These are phyloP conservation scores for Petroica traversi DNA, from an alignment of 2,113 vertebrate genomes.

Conservation along the genomic window DNA sequence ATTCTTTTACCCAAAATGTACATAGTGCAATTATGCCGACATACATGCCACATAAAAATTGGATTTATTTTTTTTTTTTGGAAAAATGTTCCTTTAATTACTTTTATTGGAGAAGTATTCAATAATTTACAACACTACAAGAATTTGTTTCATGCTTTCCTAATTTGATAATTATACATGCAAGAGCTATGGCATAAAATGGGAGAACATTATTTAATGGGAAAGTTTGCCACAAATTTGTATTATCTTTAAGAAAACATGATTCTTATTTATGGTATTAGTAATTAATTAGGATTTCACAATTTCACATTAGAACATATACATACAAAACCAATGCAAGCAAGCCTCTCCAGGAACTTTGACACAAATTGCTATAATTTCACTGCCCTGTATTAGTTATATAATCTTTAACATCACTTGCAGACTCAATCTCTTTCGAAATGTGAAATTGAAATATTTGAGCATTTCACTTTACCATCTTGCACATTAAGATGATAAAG, in stretches of 20 bases:
- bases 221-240: neutral
- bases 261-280: neutral
- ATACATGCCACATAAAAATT: neutral
- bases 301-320: neutral
- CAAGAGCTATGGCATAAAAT: neutral
- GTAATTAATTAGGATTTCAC: neutral
- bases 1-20: neutral
- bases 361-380: neutral
- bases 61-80: too few relatives aligned
- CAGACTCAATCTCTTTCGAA: neutral
- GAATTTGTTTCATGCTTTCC: neutral
- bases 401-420: neutral
- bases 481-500: neutral
- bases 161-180: neutral
- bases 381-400: neutral
- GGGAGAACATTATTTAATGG: neutral
- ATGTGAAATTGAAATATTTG: neutral
- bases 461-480: fast-evolving
- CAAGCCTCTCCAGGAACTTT: neutral
- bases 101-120: neutral
- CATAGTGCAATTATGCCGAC: neutral
- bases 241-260: neutral
- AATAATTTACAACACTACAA: neutral
- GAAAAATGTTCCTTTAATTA: neutral
- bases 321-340: neutral